These are phyloP conservation scores for Cabera pusaria DNA, from an alignment of 2,888 invertebrate species.

Conservation along the genomic window DNA sequence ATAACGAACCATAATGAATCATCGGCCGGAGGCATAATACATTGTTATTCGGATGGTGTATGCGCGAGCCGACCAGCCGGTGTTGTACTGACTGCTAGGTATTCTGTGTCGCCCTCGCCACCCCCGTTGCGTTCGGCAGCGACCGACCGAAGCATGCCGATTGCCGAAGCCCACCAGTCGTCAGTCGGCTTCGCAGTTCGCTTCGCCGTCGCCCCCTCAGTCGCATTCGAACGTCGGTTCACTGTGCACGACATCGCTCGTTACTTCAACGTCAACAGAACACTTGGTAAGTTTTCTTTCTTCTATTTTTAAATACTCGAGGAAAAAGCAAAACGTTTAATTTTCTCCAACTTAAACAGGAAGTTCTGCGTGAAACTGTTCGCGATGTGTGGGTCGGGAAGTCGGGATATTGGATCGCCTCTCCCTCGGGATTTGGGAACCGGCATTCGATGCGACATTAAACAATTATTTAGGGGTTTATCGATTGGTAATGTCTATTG, in stretches of 20 bases:
- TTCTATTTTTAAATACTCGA: conserved; percentile 6
- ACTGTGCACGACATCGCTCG: conserved; percentile 57
- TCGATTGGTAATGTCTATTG: conserved; percentile 40
- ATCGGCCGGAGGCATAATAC: conserved; percentile 33
- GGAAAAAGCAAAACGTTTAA: background rate
- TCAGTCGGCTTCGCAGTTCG: conserved; percentile 30
- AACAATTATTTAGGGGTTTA: conserved; percentile 39
- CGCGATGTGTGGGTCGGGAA: no score
- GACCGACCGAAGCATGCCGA: background rate
- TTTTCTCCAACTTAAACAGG: no score
- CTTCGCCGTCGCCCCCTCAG: conserved; percentile 37
- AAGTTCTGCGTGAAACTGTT: no score
- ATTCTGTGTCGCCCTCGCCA: conserved; percentile 33
- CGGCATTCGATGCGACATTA: conserved; percentile 41
- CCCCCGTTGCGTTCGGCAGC: conserved; percentile 39
- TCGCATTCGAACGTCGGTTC: conserved; percentile 59
- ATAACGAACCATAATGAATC: conserved; percentile 45
- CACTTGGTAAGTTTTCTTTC: conserved; percentile 59
- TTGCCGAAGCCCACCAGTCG: conserved; percentile 25
- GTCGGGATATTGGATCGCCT: no score
- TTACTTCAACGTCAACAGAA: conserved; percentile 43
- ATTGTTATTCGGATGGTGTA: conserved; percentile 41
- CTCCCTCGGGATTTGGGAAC: conserved; percentile 48
- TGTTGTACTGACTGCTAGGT: no score
- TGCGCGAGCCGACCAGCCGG: conserved; percentile 40